Conservation (phyloP, 2,797 vertebrate genomes). For the Sciurus carolinensis region DNA sequence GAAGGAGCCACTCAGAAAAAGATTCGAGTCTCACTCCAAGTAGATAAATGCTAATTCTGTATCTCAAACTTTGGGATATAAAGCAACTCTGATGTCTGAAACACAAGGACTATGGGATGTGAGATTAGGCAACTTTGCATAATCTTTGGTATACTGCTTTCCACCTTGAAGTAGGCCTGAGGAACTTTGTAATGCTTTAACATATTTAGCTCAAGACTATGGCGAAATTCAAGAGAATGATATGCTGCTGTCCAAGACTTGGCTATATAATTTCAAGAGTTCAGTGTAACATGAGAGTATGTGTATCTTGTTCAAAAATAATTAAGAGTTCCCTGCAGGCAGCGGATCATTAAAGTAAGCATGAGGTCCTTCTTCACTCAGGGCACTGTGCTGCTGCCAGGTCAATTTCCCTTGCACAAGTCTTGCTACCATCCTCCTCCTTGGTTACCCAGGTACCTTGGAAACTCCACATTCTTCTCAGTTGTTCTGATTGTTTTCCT, state of each 20-base stretch:
- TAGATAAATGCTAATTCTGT: slow-evolving; percentile 45
- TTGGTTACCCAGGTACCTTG: background rate
- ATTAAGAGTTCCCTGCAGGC: slow-evolving; percentile 13
- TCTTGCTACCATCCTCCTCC: background rate
- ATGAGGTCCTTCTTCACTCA: background rate
- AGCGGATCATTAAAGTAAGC: background rate
- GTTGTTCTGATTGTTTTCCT: background rate
- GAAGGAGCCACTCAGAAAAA: background rate
- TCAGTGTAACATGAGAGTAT: background rate
- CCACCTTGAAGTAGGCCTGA: background rate
- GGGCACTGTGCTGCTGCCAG: background rate
- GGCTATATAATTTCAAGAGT: background rate
- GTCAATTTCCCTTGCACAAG: background rate
- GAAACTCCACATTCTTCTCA: slow-evolving; percentile 11
- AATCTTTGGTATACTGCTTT: background rate
- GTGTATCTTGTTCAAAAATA: background rate
- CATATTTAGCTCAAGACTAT: slow-evolving; percentile 25
- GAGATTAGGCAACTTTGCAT: background rate
- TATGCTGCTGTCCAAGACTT: background rate
- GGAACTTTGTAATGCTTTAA: background rate
- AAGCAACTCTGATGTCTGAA: background rate
- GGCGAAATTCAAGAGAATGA: slow-evolving; percentile 31
- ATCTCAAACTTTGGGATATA: background rate
- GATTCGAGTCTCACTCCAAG: background rate
- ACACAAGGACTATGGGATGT: background rate